Percentiles rank a stretch among this genome's conserved stretches.
Conservation (phyloP, 2,888 invertebrate species). For the Epinotia nisella region DNA sequence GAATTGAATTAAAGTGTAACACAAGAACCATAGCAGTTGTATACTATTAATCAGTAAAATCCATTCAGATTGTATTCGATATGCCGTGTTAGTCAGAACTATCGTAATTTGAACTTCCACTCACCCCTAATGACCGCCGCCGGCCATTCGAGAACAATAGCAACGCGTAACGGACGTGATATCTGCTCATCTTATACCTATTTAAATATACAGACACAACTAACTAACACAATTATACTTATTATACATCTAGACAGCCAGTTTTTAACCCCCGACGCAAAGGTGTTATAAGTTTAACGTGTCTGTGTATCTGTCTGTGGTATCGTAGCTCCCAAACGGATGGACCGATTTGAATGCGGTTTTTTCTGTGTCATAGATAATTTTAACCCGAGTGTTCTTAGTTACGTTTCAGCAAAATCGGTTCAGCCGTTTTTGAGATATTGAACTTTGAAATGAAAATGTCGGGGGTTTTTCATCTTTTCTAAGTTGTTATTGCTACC, state of each 20-base stretch:
- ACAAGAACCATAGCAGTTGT: not conserved
- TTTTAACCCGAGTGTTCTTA: no score
- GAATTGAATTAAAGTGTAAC: conserved; percentile 3
- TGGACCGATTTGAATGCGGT: no score
- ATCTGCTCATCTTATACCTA: conserved; percentile 38
- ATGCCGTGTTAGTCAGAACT: conserved; percentile 26
- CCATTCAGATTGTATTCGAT: conserved; percentile 30
- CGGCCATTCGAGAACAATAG: conserved; percentile 38
- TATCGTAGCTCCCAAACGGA: no score
- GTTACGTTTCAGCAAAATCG: no score
- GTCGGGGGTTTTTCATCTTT: no score
- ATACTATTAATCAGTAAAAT: conserved; percentile 19
- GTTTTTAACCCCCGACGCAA: no score
- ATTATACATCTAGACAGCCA: not conserved
- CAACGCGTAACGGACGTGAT: conserved; percentile 33
- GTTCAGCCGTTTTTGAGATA: no score
- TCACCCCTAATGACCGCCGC: conserved; percentile 31
- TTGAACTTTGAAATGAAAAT: no score
- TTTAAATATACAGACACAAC: conserved; percentile 1
- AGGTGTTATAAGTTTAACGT: no score
- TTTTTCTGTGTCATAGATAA: no score
- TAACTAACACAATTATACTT: not conserved
- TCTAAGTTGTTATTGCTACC: no score
- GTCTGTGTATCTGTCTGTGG: no score
- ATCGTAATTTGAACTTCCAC: conserved; percentile 40